phyloP scores from a whole-genome alignment of 2,888 invertebrate genomes.

The Minunthozetes semirufus region DNA sequence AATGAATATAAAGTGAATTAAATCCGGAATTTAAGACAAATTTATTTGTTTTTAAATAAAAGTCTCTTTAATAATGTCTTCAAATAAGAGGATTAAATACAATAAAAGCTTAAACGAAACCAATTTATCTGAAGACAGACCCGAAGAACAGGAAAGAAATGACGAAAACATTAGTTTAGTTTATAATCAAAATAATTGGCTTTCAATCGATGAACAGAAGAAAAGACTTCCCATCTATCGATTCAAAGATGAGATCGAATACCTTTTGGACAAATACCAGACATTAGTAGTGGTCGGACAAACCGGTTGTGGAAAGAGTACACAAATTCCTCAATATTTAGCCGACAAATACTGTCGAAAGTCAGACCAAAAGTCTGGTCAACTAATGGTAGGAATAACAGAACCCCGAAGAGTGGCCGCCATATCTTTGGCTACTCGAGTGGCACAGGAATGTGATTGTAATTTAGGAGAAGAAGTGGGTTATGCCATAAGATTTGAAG shows the following conservation, averaged over 20 bases:
- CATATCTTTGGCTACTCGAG: conserved; percentile 74
- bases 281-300: conserved; percentile 77
- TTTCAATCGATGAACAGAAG: conserved; percentile 63
- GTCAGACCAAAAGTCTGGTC: not conserved
- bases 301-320: conserved; percentile 93
- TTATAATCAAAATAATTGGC: conserved; percentile 68
- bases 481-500: conserved; percentile 67
- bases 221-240: conserved; percentile 41
- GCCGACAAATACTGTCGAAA: conserved; percentile 62
- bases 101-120: not conserved
- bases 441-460: conserved; percentile 77
- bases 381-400: conserved; percentile 68
- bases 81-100: too few species aligned
- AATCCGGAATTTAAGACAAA: too few species aligned
- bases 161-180: not conserved
- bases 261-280: conserved; percentile 80
- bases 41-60: too few species aligned
- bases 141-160: not conserved
- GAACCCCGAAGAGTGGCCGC: conserved; percentile 88
- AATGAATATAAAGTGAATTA: too few species aligned
- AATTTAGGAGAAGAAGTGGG: conserved; percentile 71
- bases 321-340: conserved; percentile 89
- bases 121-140: not conserved
- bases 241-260: conserved; percentile 53
- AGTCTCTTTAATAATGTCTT: too few species aligned